Evolutionary conservation across 1,140 invertebrate species (phyloP), one percentile per base, ranked within the genome.

Genomic region (Battus philenor): DNA sequence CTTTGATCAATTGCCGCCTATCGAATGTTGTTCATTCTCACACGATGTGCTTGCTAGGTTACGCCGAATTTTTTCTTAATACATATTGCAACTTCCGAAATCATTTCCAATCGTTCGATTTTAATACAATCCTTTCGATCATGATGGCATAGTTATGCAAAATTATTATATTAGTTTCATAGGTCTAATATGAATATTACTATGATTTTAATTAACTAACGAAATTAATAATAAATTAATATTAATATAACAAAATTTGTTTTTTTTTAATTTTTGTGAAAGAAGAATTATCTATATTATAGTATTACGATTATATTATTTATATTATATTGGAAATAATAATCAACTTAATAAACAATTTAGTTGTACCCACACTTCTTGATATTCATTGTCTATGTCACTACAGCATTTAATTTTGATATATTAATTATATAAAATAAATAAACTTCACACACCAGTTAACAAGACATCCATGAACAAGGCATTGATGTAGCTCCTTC

Each of bases 401-500:
- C n/a, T n/a, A n/a, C n/a, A n/a, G n/a, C n/a, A n/a, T n/a, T 17
- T 16, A 32, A n/a, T 20, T 20, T 6, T 20, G 18, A 2, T 3
- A 20, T 20, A 20, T 20, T 2, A 20, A 6, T 20, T 3, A 2
- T 20, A 16, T 18, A 34, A 20, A 34, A 1, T 9, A 9, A 36
- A 10, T 17, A 18, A 36, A 20, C 9, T 18, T 65, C 69, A 84
- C 80, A 77, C 78, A 84, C 80, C 80, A 67, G 70, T 82, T 82
- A 82, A 82, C 79, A 80, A 74, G 76, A 82, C 80, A 82, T 84
- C 80, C 80, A 84, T 84, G 80, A 84, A 84, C 78, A 84, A 74
- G 50, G 74, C 80, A 84, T 84, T 82, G 80, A 82, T 69, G 72
- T 76, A 52, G 66, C 64, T 80, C 68, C 72, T 73, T 61, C 50